A percentile compares a stretch with the other conserved stretches of the same genome.
Conservation (phyloP, 2,888 invertebrate genomes). For the Mimas tiliae region DNA sequence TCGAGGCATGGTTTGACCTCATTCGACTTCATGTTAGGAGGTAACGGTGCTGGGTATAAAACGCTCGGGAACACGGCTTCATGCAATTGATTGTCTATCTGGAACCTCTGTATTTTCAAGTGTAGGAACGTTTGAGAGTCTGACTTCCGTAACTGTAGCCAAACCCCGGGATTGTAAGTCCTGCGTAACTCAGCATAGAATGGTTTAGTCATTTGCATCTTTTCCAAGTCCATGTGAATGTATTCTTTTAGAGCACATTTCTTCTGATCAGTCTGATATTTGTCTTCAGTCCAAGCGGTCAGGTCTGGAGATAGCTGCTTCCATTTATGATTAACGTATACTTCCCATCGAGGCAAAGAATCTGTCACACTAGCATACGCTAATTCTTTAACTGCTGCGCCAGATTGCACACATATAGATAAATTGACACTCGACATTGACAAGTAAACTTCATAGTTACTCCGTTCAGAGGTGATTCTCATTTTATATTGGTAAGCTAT, state of each 20-base stretch:
- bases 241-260: conserved; percentile 91
- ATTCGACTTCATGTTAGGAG: conserved; percentile 66
- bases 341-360: conserved; percentile 91
- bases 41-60: conserved; percentile 85
- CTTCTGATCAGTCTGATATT: conserved; percentile 88
- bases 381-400: conserved; percentile 84
- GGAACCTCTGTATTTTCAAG: conserved; percentile 86
- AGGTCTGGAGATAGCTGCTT: conserved; percentile 90
- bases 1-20: conserved; percentile 85
- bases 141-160: conserved; percentile 89
- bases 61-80: conserved; percentile 89
- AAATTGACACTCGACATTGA: conserved; percentile 89
- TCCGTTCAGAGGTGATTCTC: conserved; percentile 87
- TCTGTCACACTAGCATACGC: conserved; percentile 88
- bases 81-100: conserved; percentile 91
- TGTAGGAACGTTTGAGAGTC: conserved; percentile 87
- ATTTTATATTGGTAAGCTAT: conserved; percentile 86
- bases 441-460: conserved; percentile 87
- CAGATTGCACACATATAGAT: conserved; percentile 80
- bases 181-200: conserved; percentile 91
- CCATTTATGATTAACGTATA: conserved; percentile 92
- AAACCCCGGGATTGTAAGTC: conserved; percentile 89
- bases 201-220: conserved; percentile 95
- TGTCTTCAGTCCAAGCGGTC: conserved; percentile 92
- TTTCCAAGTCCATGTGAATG: conserved; percentile 91